A percentile compares a stretch with the other conserved stretches of the same genome.
These are phyloP conservation scores for Drosophila saltans DNA, from an alignment of 1,140 invertebrate genomes.

Conservation along the genomic window DNA sequence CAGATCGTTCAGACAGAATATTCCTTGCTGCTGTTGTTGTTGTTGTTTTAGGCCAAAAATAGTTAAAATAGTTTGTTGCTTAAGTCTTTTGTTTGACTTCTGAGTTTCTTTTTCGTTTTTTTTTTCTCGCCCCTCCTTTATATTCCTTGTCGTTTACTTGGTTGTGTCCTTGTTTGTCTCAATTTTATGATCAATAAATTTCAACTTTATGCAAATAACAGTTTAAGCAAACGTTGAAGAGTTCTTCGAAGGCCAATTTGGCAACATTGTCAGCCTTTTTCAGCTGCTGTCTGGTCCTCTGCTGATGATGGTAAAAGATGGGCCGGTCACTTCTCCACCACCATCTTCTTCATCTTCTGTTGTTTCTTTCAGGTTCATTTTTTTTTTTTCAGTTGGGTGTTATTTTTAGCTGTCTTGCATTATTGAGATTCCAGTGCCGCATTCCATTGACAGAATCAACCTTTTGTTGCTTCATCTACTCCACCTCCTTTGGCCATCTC, in stretches of 20 bases:
- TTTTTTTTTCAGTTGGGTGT: constrained; percentile 39
- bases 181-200: constrained; percentile 81
- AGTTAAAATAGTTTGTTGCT: constrained; percentile 50
- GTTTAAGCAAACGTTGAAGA: constrained; percentile 29
- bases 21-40: constrained; percentile 11
- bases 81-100: constrained; percentile 64
- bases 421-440: constrained; percentile 65
- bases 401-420: constrained; percentile 77
- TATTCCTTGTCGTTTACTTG: constrained; percentile 17
- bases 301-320: not conserved
- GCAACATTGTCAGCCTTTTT: constrained; percentile 68
- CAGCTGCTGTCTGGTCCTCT: constrained; percentile 20
- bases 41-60: not conserved
- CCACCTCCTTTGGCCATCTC: not conserved
- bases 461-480: constrained; percentile 22
- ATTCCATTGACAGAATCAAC: constrained; percentile 47
- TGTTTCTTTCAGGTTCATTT: not conserved
- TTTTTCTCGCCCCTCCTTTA: not conserved
- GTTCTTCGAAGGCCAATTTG: constrained; percentile 56
- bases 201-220: constrained; percentile 76
- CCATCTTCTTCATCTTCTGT: not conserved
- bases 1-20: constrained; percentile 15
- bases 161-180: constrained; percentile 66
- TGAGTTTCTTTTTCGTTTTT: constrained; percentile 1
- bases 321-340: not conserved